Evolutionary conservation across 2,113 vertebrate species (phyloP).

Genomic region (Mobula birostris): DNA sequence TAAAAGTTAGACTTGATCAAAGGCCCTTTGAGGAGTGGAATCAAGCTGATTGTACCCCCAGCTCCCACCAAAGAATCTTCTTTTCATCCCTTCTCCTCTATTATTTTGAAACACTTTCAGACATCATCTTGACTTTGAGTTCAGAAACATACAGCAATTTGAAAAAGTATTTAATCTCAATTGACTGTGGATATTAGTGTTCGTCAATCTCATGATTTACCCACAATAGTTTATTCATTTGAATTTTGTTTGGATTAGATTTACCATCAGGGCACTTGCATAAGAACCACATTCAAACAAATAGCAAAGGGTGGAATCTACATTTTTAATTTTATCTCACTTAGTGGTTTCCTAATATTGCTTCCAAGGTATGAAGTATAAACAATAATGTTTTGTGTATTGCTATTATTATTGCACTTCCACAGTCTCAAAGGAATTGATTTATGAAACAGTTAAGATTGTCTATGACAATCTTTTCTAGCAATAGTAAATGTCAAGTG

Average conservation of each 20-base stretch:
- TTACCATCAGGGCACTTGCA: background rate
- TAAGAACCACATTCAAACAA: no score
- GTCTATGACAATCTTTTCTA: background rate
- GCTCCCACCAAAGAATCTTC: background rate
- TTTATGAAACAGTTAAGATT: constrained; percentile 28
- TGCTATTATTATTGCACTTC: constrained; percentile 15
- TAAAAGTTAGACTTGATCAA: background rate
- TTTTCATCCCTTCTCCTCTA: background rate
- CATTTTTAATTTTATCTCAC: background rate
- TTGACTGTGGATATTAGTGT: background rate
- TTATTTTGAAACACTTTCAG: background rate
- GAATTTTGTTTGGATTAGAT: background rate
- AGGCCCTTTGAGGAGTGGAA: background rate
- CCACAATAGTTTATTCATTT: background rate
- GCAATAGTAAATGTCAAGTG: background rate
- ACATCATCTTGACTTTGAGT: background rate
- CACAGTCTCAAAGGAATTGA: background rate
- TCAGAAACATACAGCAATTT: background rate
- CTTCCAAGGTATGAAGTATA: background rate
- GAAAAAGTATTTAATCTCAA: background rate
- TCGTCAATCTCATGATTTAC: background rate
- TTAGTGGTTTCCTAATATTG: background rate
- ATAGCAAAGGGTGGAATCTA: background rate
- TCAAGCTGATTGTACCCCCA: background rate
- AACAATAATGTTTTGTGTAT: constrained; percentile 3